Base-by-base conservation (phyloP, 2,797 vertebrate species). In the Chromobotia macracanthus region DNA sequence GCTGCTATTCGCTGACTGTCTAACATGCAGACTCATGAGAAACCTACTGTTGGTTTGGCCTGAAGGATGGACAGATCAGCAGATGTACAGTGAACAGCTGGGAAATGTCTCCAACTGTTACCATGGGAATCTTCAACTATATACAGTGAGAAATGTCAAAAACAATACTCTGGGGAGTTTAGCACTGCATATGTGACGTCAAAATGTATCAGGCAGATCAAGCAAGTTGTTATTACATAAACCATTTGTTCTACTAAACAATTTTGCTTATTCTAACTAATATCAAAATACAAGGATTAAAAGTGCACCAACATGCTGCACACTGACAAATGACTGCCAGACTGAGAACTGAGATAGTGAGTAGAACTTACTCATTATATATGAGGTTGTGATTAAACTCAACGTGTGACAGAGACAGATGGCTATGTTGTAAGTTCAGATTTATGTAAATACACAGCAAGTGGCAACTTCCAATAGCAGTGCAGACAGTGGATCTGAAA, bases 71-170 rank as follows among this genome's bases (percentile, higher is more conserved):
- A 73, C 67, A 69, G 50, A 79, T 71, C 64, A 90, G 88, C 91
- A 91, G 92, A 92, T 93, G 91, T 87, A 84, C 77, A 67, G 58
- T 72, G 68, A 89, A 86, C 92, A 93, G 92, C 93, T 94, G 92
- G 85, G 83, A 88, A 82, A 88, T 83, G 88, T 92, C 87, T 89
- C 81, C 72, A 86, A 85, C 69, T 80, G 60, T 75, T 80, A 64
- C 77, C 82, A 78, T 67, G 72, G 80, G 80, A 83, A 76, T 63
- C 48, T 63, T 81, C 6, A 44, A 65, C 46, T 55, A 68, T 31
- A 35, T 83, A 75, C 60, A 82, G 81, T 90, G 88, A 89, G 90
- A 92, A 82, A 64, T 16, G 74, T 67, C 77, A 63, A 78, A 78
- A 63, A 25, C 46, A 5, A 64, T 78, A 60, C 77, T 75, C 65